Evolutionary conservation across 2,797 vertebrate species (phyloP), one percentile per base, ranked within the genome.

Genomic region (Premnoplex brunnescens): DNA sequence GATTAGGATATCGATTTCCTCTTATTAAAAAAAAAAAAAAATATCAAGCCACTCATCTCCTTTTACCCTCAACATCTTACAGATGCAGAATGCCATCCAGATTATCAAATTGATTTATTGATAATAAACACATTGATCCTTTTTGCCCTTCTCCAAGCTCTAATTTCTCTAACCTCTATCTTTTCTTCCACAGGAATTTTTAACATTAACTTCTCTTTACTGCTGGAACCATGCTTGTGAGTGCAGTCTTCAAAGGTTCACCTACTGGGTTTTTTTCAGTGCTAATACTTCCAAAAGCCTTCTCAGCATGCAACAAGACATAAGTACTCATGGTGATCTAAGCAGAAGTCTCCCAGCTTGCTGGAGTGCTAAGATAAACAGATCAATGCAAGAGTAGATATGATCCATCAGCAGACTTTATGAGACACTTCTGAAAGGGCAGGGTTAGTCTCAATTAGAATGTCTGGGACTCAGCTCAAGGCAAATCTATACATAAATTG

Each of bases 61-160:
- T 92, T 95, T 96, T 91, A 74, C 71, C 71, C 78, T 95, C 96
- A 87, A 37, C 14, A 95, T 63, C 52, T 72, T 85, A 93, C 72
- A 97, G 86, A 80, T 96, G 89, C 88, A 95, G 69, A 95, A 96
- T 97, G 69, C 91, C 92, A 95, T 76, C 68, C 93, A 94, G 92
- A 95, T 96, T 96, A 95, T 54, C 51, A 82, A 89, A 97, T 72
- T 95, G 95, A 97, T 97, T 97, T 97, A 97, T 96, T 96, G 96
- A 94, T 97, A 96, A 97, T 74, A 94, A 97, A 96, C 79, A 96
- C 59, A 97, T 95, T 93, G 97, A 96, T 97, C 91, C 96, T 88
- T 71, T 95, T 95, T 96, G 63, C 59, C 85, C 75, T 97, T 96
- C 83, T 93, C 37, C 78, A 89, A 80, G 36, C 49, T 87, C 43